Conservation (phyloP, 2,797 vertebrate species). For the Hozukius guyotensis region DNA sequence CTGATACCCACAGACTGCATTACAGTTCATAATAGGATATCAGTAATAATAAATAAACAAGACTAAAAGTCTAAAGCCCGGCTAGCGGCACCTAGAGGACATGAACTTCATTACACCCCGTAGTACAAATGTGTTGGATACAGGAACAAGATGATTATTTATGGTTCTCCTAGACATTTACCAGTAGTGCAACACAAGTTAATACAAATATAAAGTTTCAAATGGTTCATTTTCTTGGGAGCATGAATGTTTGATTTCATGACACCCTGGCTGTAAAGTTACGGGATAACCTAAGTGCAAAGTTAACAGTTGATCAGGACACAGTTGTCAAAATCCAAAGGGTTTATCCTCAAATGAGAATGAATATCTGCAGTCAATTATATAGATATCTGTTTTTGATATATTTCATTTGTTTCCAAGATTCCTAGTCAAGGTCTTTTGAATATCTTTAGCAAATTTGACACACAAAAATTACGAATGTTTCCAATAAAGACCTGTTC, state of each 20-base stretch:
- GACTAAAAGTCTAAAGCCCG: constrained; percentile 11
- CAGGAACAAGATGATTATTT: neutral
- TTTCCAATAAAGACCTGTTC: no score
- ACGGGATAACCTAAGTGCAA: neutral
- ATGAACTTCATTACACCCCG: neutral
- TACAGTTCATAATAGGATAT: constrained; percentile 67
- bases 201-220: neutral
- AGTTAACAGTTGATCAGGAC: neutral
- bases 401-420: no score
- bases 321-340: neutral
- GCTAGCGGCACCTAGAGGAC: constrained; percentile 33
- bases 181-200: neutral
- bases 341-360: no score
- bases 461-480: rapidly evolving
- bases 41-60: constrained; percentile 68
- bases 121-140: neutral
- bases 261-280: rapidly evolving
- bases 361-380: no score
- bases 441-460: no score
- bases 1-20: constrained; percentile 67
- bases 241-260: neutral
- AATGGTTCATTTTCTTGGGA: neutral
- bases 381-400: no score
- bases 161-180: neutral
- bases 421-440: no score